Evolutionary conservation across 2,113 vertebrate genomes (phyloP), one percentile per base, ranked within the genome.

Genomic region (Acrocephalus arundinaceus): DNA sequence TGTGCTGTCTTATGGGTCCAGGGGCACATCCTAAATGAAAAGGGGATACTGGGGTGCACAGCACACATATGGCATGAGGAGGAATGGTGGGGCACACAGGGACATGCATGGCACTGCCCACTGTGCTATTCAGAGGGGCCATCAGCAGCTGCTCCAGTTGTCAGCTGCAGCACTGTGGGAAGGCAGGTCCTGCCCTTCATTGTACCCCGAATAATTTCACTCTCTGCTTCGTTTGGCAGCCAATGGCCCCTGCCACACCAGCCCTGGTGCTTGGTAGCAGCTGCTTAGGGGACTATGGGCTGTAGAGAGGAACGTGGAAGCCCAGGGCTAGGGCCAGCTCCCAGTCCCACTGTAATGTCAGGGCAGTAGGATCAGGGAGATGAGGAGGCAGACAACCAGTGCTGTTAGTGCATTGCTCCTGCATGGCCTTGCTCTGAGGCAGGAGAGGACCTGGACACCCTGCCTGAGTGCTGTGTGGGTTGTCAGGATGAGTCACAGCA

Each of bases 401-500:
- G 24, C 20, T 23, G 39, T 45, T 33, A 19, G 28, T 31, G 15
- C 0, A 1, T 37, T 68, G 54, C 25, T 90, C 66, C 13, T 0
- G 2, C 25, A 24, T 70, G 86, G 21, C 45, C 89, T 77, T 21
- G 8, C 57, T 59, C 15, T 0, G 9, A 87, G 59, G 59, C 61
- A 85, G 73, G 61, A 93, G 67, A 66, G 41, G 83, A 90, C 88
- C 55, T 3, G 33, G 76, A 77, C 86, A 52, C 27, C 24, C 33
- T 71, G 55, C 46, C 57, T 9, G 10, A 65, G 46, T 51, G 59
- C 88, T 90, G 76, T 5, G 85, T 94, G 62, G 82, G 87, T 31
- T 93, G 82, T 15, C 46, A 37, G 73, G 46, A 84, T 95, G 95
- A 96, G 61, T 97, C 92, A 93, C 58, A 62, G 78, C 31, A 43